These are phyloP conservation scores for Busseola fusca DNA, from an alignment of 2,888 invertebrate genomes.

Conservation along the genomic window DNA sequence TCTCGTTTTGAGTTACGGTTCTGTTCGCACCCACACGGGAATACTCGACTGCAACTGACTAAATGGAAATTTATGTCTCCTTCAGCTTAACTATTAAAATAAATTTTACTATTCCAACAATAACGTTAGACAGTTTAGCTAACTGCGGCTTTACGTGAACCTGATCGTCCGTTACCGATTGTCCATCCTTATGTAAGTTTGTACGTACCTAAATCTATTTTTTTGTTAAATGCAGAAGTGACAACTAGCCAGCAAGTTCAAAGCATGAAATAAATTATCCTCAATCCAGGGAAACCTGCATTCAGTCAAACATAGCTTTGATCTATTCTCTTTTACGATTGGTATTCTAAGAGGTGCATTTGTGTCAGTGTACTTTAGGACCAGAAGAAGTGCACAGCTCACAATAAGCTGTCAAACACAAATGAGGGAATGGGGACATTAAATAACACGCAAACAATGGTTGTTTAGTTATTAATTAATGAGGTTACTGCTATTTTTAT, in stretches of 20 bases:
- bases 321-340: slow-evolving; percentile 47
- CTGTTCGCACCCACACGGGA: slow-evolving; percentile 64
- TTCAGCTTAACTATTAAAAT: slow-evolving; percentile 66
- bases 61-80: slow-evolving; percentile 80
- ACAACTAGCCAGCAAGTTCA: slow-evolving; percentile 36
- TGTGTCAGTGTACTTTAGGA: slow-evolving; percentile 52
- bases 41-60: slow-evolving; percentile 72
- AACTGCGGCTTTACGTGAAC: slow-evolving; percentile 34
- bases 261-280: slow-evolving; percentile 48
- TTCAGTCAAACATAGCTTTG: slow-evolving; percentile 39
- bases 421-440: slow-evolving; percentile 27
- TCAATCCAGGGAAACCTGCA: slow-evolving; percentile 29
- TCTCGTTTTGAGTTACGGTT: slow-evolving; percentile 78
- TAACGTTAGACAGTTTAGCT: slow-evolving; percentile 48
- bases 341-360: slow-evolving; percentile 39
- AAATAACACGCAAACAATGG: slow-evolving; percentile 23
- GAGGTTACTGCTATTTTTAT: slow-evolving; percentile 11
- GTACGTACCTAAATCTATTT: slow-evolving; percentile 7
- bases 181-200: not conserved
- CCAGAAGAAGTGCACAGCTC: slow-evolving; percentile 36
- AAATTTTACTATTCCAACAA: slow-evolving; percentile 62
- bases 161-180: slow-evolving; percentile 7
- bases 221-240: slow-evolving; percentile 2
- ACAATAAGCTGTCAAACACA: slow-evolving; percentile 10
- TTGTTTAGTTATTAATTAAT: slow-evolving; percentile 37